phyloP scores from a whole-genome alignment of 2,113 vertebrate species.

The Podarcis cretensis region DNA sequence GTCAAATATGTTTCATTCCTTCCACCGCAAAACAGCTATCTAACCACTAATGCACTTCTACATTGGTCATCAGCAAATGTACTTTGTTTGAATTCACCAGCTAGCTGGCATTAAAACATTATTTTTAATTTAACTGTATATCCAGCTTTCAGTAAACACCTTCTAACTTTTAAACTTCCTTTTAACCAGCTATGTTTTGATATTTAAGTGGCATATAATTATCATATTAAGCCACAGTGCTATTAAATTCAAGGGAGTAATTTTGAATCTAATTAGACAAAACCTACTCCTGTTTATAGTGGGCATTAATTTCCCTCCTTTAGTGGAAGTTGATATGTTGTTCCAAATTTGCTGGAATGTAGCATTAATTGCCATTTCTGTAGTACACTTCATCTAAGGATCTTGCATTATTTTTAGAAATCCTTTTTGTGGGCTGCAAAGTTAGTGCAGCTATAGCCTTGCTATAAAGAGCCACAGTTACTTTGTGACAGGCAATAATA shows the following conservation, averaged over 20 bases:
- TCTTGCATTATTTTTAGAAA: not conserved
- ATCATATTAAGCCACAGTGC: conserved; percentile 39
- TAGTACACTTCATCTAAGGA: not conserved
- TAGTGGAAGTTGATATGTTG: not conserved
- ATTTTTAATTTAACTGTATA: conserved; percentile 20
- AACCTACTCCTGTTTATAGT: conserved; percentile 11
- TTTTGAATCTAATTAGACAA: conserved; percentile 37
- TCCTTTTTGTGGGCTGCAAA: not conserved
- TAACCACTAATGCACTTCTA: not conserved
- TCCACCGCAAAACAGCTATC: too few relatives aligned
- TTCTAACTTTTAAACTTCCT: conserved; percentile 32
- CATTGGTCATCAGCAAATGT: not conserved
- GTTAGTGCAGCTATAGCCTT: not conserved
- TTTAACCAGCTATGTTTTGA: conserved; percentile 21
- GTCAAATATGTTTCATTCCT: not conserved
- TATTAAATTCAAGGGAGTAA: conserved; percentile 49
- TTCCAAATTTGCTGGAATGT: not conserved
- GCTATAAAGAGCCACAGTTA: not conserved
- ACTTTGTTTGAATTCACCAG: conserved; percentile 33
- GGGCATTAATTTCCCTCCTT: not conserved
- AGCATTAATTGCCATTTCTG: not conserved
- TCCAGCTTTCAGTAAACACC: conserved; percentile 22
- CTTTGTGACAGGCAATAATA: not conserved
- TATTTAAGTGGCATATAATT: conserved; percentile 53
- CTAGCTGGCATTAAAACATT: not conserved